Conservation (phyloP, 2,888 invertebrate species). For the Hypolimnas misippus region DNA sequence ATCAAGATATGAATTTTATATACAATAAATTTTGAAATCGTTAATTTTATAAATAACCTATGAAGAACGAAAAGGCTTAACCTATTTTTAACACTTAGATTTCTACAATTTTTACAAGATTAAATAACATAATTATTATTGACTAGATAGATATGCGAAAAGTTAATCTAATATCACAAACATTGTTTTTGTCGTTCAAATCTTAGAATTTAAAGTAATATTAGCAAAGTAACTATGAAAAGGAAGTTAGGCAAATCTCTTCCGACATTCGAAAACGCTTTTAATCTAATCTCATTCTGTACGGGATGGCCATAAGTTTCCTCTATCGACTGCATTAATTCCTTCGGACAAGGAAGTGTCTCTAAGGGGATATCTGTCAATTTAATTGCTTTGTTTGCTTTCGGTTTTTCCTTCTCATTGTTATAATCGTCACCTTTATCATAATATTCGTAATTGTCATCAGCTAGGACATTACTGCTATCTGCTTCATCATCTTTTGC, state of each 20-base stretch:
- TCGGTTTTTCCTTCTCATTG: conserved; percentile 56
- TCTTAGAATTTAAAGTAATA: conserved; percentile 49
- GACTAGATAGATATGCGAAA: conserved; percentile 58
- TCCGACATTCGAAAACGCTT: conserved; percentile 67
- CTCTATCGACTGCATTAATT: conserved; percentile 72
- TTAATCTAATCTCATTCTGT: conserved; percentile 77
- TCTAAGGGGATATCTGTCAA: conserved; percentile 72
- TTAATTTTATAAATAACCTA: conserved; percentile 26
- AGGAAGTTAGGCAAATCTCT: conserved; percentile 56
- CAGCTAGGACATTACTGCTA: conserved; percentile 60
- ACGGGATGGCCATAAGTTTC: conserved; percentile 75
- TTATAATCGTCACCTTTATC: conserved; percentile 70
- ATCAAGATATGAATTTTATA: conserved; percentile 23
- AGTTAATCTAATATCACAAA: conserved; percentile 79
- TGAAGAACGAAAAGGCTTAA: conserved; percentile 37
- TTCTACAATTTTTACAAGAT: conserved; percentile 39
- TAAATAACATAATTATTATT: conserved; percentile 35
- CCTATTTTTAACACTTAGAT: conserved; percentile 40
- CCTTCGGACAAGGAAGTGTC: conserved; percentile 76
- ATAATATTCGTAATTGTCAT: conserved; percentile 74
- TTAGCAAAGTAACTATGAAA: conserved; percentile 51
- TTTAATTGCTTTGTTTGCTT: conserved; percentile 63
- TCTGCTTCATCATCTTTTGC: conserved; percentile 57
- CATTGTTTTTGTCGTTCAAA: conserved; percentile 54
- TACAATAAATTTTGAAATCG: conserved; percentile 33